These are phyloP conservation scores for Stomorhina lunata DNA, from an alignment of 2,888 invertebrate genomes.

Conservation along the genomic window DNA sequence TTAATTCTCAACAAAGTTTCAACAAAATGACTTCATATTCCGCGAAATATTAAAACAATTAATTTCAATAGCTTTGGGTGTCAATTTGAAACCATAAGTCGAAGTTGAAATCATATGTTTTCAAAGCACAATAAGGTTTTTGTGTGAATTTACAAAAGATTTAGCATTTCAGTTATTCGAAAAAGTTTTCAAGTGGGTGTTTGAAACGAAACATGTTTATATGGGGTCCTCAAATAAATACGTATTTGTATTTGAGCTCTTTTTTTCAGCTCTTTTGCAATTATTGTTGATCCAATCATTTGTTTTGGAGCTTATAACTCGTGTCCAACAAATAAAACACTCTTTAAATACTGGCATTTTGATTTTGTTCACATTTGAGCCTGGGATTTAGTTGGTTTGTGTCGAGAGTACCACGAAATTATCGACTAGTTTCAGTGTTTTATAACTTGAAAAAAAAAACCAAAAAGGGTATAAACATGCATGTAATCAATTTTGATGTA, in stretches of 20 bases:
- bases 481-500: slow-evolving; percentile 16
- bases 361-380: slow-evolving; percentile 1
- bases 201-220: slow-evolving; percentile 64
- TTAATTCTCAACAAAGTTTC: too few relatives aligned
- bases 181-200: too few relatives aligned
- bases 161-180: too few relatives aligned
- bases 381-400: background rate
- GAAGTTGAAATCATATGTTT: too few relatives aligned
- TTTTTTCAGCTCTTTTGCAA: slow-evolving; percentile 47
- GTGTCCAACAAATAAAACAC: slow-evolving; percentile 79
- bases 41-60: too few relatives aligned
- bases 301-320: slow-evolving; percentile 70
- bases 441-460: too few relatives aligned
- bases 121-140: too few relatives aligned
- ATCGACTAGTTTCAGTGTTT: slow-evolving; percentile 13
- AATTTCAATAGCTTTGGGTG: too few relatives aligned
- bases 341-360: slow-evolving; percentile 72
- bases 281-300: slow-evolving; percentile 76
- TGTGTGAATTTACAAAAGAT: too few relatives aligned
- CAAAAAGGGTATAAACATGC: slow-evolving; percentile 13
- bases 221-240: too few relatives aligned
- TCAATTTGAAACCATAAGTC: too few relatives aligned
- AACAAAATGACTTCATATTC: too few relatives aligned
- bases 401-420: slow-evolving; percentile 21
- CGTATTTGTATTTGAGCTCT: slow-evolving; percentile 13